A percentile compares a stretch with the other conserved stretches of the same genome.
phyloP scores from a whole-genome alignment of 2,797 vertebrate species.

The Falco cherrug region DNA sequence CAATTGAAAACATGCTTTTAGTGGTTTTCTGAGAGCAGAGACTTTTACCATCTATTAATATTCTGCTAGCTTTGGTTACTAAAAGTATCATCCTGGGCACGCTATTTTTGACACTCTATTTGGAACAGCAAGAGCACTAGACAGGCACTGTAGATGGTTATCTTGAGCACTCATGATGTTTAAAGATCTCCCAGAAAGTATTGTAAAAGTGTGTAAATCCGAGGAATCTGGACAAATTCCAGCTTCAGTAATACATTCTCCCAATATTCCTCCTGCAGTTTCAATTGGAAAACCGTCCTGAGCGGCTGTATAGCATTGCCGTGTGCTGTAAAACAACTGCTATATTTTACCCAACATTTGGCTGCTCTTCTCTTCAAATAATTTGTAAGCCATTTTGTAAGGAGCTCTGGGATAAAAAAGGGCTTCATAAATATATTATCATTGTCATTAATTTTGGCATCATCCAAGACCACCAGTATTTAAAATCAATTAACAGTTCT shows the following conservation, averaged over 20 bases:
- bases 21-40: constrained; percentile 72
- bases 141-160: neutral
- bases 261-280: constrained; percentile 35
- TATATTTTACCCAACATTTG: constrained; percentile 1
- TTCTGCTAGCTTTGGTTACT: constrained; percentile 67
- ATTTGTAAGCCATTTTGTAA: neutral
- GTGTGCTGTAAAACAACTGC: neutral
- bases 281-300: constrained; percentile 39
- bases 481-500: constrained; percentile 60
- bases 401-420: constrained; percentile 9
- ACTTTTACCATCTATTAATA: constrained; percentile 74
- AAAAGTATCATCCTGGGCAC: constrained; percentile 66
- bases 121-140: constrained; percentile 35
- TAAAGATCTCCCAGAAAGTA: constrained; percentile 39
- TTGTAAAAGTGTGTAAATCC: constrained; percentile 59
- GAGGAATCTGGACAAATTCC: constrained; percentile 43
- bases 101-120: constrained; percentile 72
- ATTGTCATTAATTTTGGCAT: constrained; percentile 41
- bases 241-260: constrained; percentile 10
- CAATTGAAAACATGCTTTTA: constrained; percentile 75
- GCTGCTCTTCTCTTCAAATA: constrained; percentile 7
- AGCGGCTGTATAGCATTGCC: neutral
- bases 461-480: constrained; percentile 34
- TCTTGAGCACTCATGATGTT: neutral
- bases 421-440: constrained; percentile 19